Evolutionary conservation across 2,797 vertebrate species (phyloP).

Genomic region (Enoplosus armatus): DNA sequence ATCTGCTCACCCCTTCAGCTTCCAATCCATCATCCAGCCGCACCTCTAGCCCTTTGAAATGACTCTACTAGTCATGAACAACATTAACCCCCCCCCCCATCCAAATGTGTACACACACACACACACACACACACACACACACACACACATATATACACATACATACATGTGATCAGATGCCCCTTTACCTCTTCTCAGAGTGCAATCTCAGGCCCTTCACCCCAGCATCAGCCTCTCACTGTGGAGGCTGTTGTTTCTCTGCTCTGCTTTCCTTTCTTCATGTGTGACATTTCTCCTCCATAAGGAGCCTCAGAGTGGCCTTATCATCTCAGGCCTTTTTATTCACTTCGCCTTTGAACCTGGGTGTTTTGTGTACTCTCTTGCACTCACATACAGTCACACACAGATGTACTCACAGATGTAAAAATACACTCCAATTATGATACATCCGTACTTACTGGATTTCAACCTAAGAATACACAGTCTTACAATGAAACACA

Average conservation of each 20-base stretch:
- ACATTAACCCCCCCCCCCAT: conserved; percentile 76
- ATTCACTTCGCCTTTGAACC: conserved; percentile 85
- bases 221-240: conserved; percentile 78
- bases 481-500: conserved; percentile 28
- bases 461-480: conserved; percentile 38
- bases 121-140: conserved; percentile 20
- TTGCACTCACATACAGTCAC: conserved; percentile 47
- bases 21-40: conserved; percentile 78
- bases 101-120: conserved; percentile 46
- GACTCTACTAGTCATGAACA: conserved; percentile 85
- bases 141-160: neutral
- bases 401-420: conserved; percentile 49
- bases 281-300: conserved; percentile 78
- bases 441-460: conserved; percentile 57
- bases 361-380: conserved; percentile 65
- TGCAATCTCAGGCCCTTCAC: conserved; percentile 88
- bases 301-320: conserved; percentile 82
- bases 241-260: conserved; percentile 83
- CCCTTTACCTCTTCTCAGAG: conserved; percentile 84
- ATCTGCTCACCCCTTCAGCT: conserved; percentile 80
- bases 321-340: conserved; percentile 86
- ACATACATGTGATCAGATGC: conserved; percentile 77
- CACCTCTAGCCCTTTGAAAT: conserved; percentile 74
- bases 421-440: conserved; percentile 59
- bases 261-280: conserved; percentile 82